Conservation (phyloP, 2,113 vertebrate genomes). For the Hemiscyllium ocellatum region DNA sequence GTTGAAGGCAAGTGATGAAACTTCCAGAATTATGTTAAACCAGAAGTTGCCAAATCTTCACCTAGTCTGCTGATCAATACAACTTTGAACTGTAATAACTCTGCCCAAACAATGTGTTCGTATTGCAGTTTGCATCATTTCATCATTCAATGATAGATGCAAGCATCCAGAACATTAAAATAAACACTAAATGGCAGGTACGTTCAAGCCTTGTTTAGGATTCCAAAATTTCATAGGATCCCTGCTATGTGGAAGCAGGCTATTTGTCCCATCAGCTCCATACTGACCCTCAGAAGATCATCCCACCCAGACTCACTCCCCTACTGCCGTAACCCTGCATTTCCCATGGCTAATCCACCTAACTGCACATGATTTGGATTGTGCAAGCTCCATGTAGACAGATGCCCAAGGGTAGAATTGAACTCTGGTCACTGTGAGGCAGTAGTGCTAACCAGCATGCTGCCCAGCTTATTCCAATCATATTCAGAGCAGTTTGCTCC, state of each 20-base stretch:
- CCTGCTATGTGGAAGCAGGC: too few species aligned
- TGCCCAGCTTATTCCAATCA: background rate
- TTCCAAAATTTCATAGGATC: background rate
- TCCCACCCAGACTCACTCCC: too few species aligned
- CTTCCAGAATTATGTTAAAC: background rate
- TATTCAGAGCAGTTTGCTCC: background rate
- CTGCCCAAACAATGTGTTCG: background rate
- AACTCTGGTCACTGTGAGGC: too few species aligned
- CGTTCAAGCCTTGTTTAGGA: background rate
- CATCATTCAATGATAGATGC: background rate
- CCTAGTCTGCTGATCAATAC: background rate
- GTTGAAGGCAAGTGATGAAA: background rate
- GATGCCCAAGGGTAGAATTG: too few species aligned
- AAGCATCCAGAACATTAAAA: background rate
- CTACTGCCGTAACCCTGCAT: too few species aligned
- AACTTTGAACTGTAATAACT: background rate
- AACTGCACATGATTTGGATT: too few species aligned
- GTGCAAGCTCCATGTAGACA: too few species aligned
- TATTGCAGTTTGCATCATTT: background rate
- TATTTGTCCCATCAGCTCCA: too few species aligned
- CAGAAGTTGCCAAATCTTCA: background rate
- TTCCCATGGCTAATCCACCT: too few species aligned
- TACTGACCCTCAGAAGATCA: too few species aligned
- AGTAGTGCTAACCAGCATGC: too few species aligned
- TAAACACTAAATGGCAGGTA: background rate